Base-by-base conservation (phyloP, 2,888 invertebrate genomes). In the Metallyticus violacea region DNA sequence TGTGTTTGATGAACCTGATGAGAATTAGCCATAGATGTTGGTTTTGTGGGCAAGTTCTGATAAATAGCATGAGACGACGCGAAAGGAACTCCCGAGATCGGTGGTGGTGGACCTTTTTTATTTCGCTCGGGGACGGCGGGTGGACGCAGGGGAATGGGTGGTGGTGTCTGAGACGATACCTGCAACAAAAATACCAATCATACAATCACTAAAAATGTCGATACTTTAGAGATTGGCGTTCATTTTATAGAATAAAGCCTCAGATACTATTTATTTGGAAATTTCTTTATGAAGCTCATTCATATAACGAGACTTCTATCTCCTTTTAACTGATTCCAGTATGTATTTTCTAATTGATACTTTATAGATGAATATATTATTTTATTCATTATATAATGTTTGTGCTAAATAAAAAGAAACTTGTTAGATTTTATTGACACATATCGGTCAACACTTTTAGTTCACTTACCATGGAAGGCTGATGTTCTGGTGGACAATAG, bases 71-170 rank as follows among this genome's bases (percentile, higher is more conserved):
- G 40, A 15, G 40, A 62, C 15, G 30, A n/a, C 6, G 27, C 6
- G 76, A 40, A 79, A 9, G 28, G 80, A 22, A 30, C 29, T 25
- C 76, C 30, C 15, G 87, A 62, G 7, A 87, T 76, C 15, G 86
- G 85, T 30, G 86, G 87, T 1, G 87, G 88, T 2, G 87, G 87
- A 26, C 88, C 87, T 76, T 79, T 30, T 30, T 85, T 85, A 79
- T 27, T 88, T 9, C 88, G 79, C 81, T 88, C 86, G 6, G 88
- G 88, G 6, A 88, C 87, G 15, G 86, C 87, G 7, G 87, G 88
- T 7, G 88, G 86, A 26, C 85, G 83, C 7, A 83, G 40, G 15
- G 83, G 86, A 0, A 86, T 25, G 0, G 86, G 86, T 1, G 86
- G 86, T 25, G 86, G 79, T 9, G 27, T 26, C 79, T 79, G 87